Base-by-base conservation (phyloP, 2,113 vertebrate genomes). In the Alethe castanea region DNA sequence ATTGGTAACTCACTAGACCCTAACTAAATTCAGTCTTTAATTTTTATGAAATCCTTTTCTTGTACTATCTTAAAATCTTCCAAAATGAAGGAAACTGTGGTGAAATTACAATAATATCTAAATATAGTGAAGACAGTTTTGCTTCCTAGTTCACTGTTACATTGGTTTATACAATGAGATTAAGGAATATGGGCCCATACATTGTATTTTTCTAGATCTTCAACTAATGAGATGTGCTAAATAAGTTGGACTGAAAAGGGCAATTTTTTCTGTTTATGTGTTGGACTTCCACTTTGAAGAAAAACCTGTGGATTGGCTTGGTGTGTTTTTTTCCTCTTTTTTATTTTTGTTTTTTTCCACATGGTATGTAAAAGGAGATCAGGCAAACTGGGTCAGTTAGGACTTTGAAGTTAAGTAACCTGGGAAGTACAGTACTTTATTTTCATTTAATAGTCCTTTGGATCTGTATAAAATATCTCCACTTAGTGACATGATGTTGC, bases 391-490 rank as follows among this genome's bases (percentile, higher is more conserved):
- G 35, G 50, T 86, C 72, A 92, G 36, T 81, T 95, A 96, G 52
- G 40, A 89, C 69, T 88, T 62, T 87, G 86, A 79, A 52, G 28
- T 81, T 66, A 90, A 86, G 40, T 52, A 89, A 12, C 17, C 48
- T 36, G 87, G 44, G n/a, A 94, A 88, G 28, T 11, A 35, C 25
- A 57, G 40, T 44, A 81, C n/a, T 90, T 90, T 17, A 81, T 61
- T 47, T 94, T 96, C 36, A 91, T 69, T 91, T 94, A 80, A 73
- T 35, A 81, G 44, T 29, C 83, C 60, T 72, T 84, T 35, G 71
- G 29, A 77, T 91, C 14, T 74, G 29, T 81, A 70, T 60, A 82
- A 93, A 78, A 92, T 88, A 86, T 5, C 64, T 14, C 54, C 48
- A 66, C 59, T 80, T 88, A 78, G 12, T 50, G 66, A 54, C 61